These are phyloP conservation scores for Perca schrenkii DNA, from an alignment of 2,113 vertebrate genomes.

Conservation along the genomic window DNA sequence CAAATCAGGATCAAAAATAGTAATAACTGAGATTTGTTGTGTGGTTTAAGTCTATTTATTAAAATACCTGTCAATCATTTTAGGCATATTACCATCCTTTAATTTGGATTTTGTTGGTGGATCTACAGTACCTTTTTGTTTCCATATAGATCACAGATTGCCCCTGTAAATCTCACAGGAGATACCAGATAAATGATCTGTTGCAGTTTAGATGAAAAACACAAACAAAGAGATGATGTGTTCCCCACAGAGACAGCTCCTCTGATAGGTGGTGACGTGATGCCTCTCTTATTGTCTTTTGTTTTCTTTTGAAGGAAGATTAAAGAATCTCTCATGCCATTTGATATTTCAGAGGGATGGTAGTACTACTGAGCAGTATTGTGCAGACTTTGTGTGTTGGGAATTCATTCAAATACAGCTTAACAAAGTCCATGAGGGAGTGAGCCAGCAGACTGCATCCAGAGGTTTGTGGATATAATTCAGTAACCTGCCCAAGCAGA, in stretches of 20 bases:
- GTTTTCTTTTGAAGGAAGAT: slow-evolving; percentile 69
- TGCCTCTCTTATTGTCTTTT: slow-evolving; percentile 61
- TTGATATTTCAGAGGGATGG: slow-evolving; percentile 57
- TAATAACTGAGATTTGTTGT: not conserved
- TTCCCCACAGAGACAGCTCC: slow-evolving; percentile 54
- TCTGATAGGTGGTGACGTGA: slow-evolving; percentile 61
- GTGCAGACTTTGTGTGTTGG: slow-evolving; percentile 47
- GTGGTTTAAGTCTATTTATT: not conserved
- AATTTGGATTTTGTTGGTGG: not conserved
- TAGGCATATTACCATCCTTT: not conserved
- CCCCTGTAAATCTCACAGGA: slow-evolving; percentile 41
- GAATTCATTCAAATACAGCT: slow-evolving; percentile 67
- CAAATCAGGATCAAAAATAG: not conserved
- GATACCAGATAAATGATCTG: slow-evolving; percentile 28
- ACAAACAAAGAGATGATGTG: slow-evolving; percentile 60
- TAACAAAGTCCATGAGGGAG: slow-evolving; percentile 59
- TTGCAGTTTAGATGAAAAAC: slow-evolving; percentile 51
- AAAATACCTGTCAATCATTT: not conserved
- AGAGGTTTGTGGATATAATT: slow-evolving; percentile 58
- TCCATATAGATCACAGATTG: slow-evolving; percentile 8
- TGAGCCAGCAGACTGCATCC: slow-evolving; percentile 46
- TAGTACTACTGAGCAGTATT: slow-evolving; percentile 33
- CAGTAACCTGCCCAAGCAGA: slow-evolving; percentile 28
- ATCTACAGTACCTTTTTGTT: slow-evolving; percentile 11
- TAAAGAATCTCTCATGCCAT: slow-evolving; percentile 57